Conservation (phyloP, 2,797 vertebrate species). For the Scolopax rusticola region DNA sequence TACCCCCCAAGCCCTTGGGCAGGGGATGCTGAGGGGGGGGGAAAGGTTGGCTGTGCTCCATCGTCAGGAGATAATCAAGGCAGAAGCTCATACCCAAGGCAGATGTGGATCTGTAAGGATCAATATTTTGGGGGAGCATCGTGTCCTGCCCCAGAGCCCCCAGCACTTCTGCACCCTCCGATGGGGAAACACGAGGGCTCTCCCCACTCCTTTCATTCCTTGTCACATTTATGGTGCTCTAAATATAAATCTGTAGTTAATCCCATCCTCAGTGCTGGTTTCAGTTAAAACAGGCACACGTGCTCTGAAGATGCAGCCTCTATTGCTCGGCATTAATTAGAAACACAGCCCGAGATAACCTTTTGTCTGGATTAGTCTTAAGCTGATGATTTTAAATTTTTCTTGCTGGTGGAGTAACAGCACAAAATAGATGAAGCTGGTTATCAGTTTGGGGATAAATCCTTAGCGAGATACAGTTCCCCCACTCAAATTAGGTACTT, state of each 20-base stretch:
- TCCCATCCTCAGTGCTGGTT: background rate
- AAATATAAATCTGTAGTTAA: background rate
- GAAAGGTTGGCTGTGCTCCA: background rate
- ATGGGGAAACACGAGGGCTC: accelerated
- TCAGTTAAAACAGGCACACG: background rate
- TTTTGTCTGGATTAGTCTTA: background rate
- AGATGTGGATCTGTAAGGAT: accelerated
- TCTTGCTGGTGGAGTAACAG: background rate
- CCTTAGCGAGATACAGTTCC: background rate
- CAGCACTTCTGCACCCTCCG: background rate
- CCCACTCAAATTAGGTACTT: background rate
- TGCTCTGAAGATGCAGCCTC: background rate
- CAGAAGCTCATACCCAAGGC: background rate
- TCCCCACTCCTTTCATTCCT: accelerated
- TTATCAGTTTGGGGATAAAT: background rate
- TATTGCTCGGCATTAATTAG: background rate
- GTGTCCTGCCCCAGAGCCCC: too few species aligned
- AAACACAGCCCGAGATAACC: background rate
- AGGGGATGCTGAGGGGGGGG: background rate
- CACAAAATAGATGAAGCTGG: background rate
- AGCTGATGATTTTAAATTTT: background rate
- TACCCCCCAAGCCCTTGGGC: accelerated
- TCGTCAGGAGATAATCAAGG: accelerated
- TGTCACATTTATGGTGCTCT: accelerated
- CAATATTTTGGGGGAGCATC: accelerated